Base-by-base conservation (phyloP, 2,888 invertebrate genomes). In the Drosophila recens region DNA sequence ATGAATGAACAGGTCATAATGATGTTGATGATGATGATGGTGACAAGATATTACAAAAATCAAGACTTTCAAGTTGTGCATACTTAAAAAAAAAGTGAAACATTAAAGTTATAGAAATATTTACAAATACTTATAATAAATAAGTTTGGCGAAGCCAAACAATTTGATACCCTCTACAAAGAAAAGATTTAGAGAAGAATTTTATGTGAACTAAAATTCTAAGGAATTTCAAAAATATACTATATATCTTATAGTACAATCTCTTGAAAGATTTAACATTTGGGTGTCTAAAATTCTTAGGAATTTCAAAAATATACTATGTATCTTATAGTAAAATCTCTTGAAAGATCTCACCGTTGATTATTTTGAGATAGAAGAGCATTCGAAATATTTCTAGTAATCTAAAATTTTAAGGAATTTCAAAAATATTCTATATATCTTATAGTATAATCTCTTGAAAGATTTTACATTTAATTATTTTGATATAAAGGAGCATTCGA, bases 21-120 rank as follows among this genome's bases (percentile, higher is more conserved):
- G 27, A 61, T 70, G 20, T 1, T 17, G 11, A 36, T 54, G 23
- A 36, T 51, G 33, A 11, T 27, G 43, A 45, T 30, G 38, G 34
- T 17, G 11, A 27, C 13, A 36, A 40, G 40, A 9, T 52, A 33
- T n/a, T 36, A 59, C 23, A 42, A 46, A 4, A 71, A 57, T 42
- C 11, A 61, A 57, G 30, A 40, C 38, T 40, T 51, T 61, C 36
- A 57, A 48, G 30, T 61, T 56, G 67, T 54, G 57, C 67, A 54
- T 38, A 34, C 17, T 45, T 42, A 57, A 58, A 8, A 43, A 43
- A n/a, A 48, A 36, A 38, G 61, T 74, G 58, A 36, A 6, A 34
- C 13, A 34, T 17, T 45, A 63, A 10, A 45, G 27, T 9, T 11
- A 13, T 4, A 52, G 23, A 43, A 27, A 45, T 36, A 13, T 10